A percentile compares a stretch with the other conserved stretches of the same genome.
Conservation (phyloP, 2,113 vertebrate species). For the Noctilio leporinus region DNA sequence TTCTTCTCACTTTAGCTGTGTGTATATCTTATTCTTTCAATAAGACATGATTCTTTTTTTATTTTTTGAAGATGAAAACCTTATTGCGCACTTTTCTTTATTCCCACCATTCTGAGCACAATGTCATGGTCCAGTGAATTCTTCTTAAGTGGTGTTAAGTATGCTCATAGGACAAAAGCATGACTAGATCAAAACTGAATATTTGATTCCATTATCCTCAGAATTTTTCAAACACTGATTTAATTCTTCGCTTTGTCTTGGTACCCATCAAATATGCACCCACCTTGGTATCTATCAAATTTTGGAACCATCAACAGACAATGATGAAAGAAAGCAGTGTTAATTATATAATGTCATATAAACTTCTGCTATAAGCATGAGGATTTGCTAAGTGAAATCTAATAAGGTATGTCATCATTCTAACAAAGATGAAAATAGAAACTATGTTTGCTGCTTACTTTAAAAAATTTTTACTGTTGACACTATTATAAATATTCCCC, state of each 20-base stretch:
- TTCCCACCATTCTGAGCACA: slow-evolving; percentile 45
- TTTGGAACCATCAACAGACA: slow-evolving; percentile 51
- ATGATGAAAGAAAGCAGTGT: slow-evolving; percentile 64
- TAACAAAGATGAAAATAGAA: not conserved
- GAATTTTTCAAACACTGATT: slow-evolving; percentile 50
- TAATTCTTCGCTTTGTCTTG: not conserved
- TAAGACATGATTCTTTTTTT: not conserved
- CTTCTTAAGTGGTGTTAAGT: not conserved
- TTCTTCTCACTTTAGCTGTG: not conserved
- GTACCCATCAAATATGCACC: not conserved
- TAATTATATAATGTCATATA: slow-evolving; percentile 63
- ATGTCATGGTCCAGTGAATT: not conserved
- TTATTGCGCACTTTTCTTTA: not conserved
- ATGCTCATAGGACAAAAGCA: not conserved
- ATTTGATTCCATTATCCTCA: slow-evolving; percentile 51
- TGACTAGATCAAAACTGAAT: not conserved
- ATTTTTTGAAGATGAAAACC: not conserved
- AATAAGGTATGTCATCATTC: slow-evolving; percentile 50
- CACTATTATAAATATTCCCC: too few relatives aligned
- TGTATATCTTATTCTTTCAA: not conserved
- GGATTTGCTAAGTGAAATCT: slow-evolving; percentile 65
- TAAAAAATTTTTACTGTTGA: not conserved
- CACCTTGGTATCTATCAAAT: not conserved
- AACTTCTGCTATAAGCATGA: slow-evolving; percentile 53
- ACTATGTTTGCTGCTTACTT: not conserved